Conservation (phyloP, 2,888 invertebrate genomes). For the Drosophila ezoana region DNA sequence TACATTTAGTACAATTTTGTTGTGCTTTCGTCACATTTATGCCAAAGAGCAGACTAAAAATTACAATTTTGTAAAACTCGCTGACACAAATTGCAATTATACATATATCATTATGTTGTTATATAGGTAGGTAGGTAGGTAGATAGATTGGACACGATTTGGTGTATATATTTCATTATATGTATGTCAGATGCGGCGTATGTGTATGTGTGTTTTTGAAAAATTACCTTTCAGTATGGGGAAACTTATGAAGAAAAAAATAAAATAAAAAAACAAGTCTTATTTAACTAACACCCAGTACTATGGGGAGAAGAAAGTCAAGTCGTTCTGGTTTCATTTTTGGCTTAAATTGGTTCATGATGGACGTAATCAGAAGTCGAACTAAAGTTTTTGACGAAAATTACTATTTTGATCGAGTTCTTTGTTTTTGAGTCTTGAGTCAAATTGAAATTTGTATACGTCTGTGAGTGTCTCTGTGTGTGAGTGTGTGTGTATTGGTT, state of each 20-base stretch:
- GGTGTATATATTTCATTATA: conserved; percentile 46
- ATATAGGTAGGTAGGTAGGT: conserved; percentile 51
- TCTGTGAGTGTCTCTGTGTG: conserved; percentile 55
- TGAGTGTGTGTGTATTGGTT: conserved; percentile 59
- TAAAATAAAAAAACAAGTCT: conserved; percentile 26
- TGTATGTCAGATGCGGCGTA: conserved; percentile 36
- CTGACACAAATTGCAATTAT: conserved; percentile 45
- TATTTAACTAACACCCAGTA: conserved; percentile 38
- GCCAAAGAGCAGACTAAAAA: conserved; percentile 41
- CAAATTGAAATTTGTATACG: conserved; percentile 72
- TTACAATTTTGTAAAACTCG: conserved; percentile 38
- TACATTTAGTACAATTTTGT: conserved; percentile 43
- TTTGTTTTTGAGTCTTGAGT: conserved; percentile 56
- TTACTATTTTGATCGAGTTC: conserved; percentile 45
- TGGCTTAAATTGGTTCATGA: conserved; percentile 52
- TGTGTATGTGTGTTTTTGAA: conserved; percentile 27
- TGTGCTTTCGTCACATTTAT: conserved; percentile 16
- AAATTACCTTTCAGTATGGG: conserved; percentile 38
- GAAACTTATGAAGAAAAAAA: conserved; percentile 29
- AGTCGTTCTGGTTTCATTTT: conserved; percentile 39
- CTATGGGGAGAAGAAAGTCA: conserved; percentile 32
- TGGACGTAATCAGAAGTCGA: conserved; percentile 48
- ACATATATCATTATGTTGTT: conserved; percentile 29
- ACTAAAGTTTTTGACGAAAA: conserved; percentile 57
- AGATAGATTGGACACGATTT: conserved; percentile 48